These are phyloP conservation scores for Nephrotoma appendiculata DNA, from an alignment of 2,888 invertebrate genomes.

Conservation along the genomic window DNA sequence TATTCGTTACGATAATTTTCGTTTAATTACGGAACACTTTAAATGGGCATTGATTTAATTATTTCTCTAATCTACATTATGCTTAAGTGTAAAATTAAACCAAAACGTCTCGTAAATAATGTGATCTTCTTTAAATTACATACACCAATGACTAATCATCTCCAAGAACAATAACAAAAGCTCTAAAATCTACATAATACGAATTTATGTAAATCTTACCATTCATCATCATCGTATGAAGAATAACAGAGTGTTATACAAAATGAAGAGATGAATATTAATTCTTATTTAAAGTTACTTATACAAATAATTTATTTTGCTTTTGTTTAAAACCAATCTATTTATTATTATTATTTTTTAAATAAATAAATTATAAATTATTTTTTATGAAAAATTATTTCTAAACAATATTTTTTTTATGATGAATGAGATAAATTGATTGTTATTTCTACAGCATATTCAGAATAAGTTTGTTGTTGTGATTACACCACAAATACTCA, in stretches of 20 bases:
- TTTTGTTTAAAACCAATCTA: not conserved
- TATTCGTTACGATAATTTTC: not conserved
- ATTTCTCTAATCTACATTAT: not conserved
- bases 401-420: not conserved
- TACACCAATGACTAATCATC: not conserved
- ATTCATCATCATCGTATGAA: not conserved
- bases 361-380: not conserved
- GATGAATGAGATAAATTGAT: not conserved
- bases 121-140: not conserved
- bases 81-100: not conserved
- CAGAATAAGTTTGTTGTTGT: not conserved
- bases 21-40: not conserved
- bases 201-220: not conserved
- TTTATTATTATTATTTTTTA: not conserved
- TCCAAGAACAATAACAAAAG: not conserved
- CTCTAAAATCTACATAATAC: not conserved
- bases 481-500: not conserved
- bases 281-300: not conserved
- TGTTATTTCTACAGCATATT: not conserved
- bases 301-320: not conserved
- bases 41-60: not conserved
- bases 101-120: not conserved
- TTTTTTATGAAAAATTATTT: not conserved
- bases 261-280: not conserved
- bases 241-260: not conserved